Evolutionary conservation across 2,113 vertebrate species (phyloP), one percentile per base, ranked within the genome.

Genomic region (Eudyptes chrysolophus): DNA sequence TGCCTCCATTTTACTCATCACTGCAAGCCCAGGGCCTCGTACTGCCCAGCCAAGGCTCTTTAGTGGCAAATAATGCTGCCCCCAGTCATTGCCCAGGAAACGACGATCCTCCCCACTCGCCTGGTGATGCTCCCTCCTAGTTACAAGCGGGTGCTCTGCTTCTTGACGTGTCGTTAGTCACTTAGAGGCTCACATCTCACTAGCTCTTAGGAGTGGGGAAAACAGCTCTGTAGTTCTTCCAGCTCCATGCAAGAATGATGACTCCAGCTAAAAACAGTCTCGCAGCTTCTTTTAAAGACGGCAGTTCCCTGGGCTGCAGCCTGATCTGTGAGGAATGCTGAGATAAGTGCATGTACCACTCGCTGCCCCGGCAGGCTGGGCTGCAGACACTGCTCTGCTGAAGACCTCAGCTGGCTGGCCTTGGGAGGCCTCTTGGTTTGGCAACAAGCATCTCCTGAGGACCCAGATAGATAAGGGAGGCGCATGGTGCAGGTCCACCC

Each of bases 61-160:
- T 0, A 15, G 69, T 57, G 82, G 82, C 72, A 81, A 60, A 84
- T 61, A 79, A 38, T 29, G 49, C 69, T 57, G 69, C 15, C 52
- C 22, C 44, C n/a, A 9, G 34, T 8, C 86, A 55, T n/a, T 46
- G 64, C 13, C 44, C 34, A 13, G 42, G 38, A 58, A 16, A 38
- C 11, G n/a, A 30, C 42, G 65, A n/a, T 27, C 72, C 2, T 0
- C 48, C 40, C 20, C 14, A 5, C 38, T 75, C 2, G 0, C 46
- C 40, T 32, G 40, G 36, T 9, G 57, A n/a, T 27, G 46, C 48
- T 94, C 46, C 55, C 65, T 64, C 30, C 61, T 61, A 7, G 20
- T 57, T 77, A 54, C 38, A 48, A 46, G 32, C 2, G 3, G 38
- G 40, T 54, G 61, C 77, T 83, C 36, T 25, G 54, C 42, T 89